These are phyloP conservation scores for Cenopis cana DNA, from an alignment of 2,888 invertebrate species.

Conservation along the genomic window DNA sequence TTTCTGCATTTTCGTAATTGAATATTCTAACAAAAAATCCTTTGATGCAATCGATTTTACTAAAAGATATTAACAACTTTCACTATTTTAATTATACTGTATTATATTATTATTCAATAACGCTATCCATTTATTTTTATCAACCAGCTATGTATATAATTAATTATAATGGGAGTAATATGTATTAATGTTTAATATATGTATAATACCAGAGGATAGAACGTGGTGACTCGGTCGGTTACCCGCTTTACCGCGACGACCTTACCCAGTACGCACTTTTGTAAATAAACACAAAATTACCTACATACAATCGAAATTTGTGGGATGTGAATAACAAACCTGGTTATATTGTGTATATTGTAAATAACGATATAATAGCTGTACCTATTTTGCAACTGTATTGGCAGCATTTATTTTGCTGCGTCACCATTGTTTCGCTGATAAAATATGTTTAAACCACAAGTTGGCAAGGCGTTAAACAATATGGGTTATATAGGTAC, in stretches of 20 bases:
- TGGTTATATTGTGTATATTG: slow-evolving; percentile 7
- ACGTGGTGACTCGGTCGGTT: slow-evolving; percentile 55
- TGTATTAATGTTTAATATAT: not conserved
- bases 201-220: slow-evolving; percentile 54
- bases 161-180: not conserved
- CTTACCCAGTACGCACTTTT: slow-evolving; percentile 53
- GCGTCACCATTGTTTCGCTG: slow-evolving; percentile 14
- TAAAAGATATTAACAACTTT: not conserved
- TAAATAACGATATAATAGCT: slow-evolving; percentile 31
- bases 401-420: slow-evolving; percentile 33
- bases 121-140: slow-evolving; percentile 5
- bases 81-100: not conserved
- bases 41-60: slow-evolving; percentile 23
- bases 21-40: too few relatives aligned
- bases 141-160: not conserved
- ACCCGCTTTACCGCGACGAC: slow-evolving; percentile 48
- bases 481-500: not conserved
- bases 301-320: slow-evolving; percentile 3
- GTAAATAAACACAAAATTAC: slow-evolving; percentile 52
- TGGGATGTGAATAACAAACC: slow-evolving; percentile 34
- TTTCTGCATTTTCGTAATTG: too few relatives aligned
- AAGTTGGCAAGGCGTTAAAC: slow-evolving; percentile 10
- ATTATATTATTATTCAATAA: not conserved
- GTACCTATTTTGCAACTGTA: slow-evolving; percentile 21
- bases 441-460: not conserved